Percentiles rank a stretch among this genome's conserved stretches.
phyloP scores from a whole-genome alignment of 2,888 invertebrate species.

The Stenodema calcarata region DNA sequence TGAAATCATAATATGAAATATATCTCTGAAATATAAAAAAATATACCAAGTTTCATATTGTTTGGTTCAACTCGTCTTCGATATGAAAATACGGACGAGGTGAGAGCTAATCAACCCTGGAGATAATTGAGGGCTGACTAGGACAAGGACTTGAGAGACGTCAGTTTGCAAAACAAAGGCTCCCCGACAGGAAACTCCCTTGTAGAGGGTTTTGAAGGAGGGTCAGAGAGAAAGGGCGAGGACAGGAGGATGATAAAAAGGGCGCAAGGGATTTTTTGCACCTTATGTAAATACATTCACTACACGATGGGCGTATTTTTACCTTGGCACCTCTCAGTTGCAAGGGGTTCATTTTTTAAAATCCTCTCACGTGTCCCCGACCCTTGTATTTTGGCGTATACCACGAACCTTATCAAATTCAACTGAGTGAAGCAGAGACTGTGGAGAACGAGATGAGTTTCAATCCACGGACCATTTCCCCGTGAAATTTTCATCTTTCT shows the following conservation, averaged over 20 bases:
- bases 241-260: background rate
- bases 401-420: background rate
- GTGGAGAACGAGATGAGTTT: no score
- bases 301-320: background rate
- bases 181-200: background rate
- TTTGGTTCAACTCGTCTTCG: no score
- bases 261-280: no score
- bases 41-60: no score
- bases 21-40: no score
- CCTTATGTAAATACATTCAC: background rate
- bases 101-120: background rate
- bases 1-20: no score
- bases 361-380: background rate
- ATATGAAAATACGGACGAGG: background rate
- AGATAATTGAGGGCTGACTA: background rate
- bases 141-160: background rate
- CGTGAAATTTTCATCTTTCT: no score
- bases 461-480: no score
- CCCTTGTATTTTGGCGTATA: background rate
- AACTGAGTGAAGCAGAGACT: no score
- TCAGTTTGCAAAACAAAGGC: background rate
- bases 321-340: background rate
- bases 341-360: background rate
- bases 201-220: background rate
- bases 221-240: background rate